A percentile compares a stretch with the other conserved stretches of the same genome.
Conservation (phyloP, 2,888 invertebrate genomes). For the Ennomos quercinarius region DNA sequence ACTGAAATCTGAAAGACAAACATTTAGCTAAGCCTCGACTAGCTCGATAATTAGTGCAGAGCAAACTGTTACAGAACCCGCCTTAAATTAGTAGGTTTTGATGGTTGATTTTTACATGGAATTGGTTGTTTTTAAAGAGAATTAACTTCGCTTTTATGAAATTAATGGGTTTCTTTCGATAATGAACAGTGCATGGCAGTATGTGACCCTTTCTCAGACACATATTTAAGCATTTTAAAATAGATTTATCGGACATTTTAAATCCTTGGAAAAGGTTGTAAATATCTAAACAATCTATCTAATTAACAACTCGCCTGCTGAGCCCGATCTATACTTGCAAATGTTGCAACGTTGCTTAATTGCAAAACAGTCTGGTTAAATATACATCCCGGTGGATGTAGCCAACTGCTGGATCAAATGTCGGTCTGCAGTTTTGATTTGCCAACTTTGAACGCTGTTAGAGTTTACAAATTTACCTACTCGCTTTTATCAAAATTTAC, state of each 20-base stretch:
- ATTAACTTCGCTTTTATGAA: too few species aligned
- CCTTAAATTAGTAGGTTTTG: slow-evolving; percentile 1
- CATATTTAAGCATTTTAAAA: too few species aligned
- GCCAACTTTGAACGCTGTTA: neutral
- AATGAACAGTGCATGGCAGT: too few species aligned
- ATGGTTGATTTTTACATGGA: too few species aligned
- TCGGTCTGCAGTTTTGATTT: slow-evolving; percentile 11
- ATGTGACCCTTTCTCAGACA: too few species aligned
- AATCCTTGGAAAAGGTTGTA: too few species aligned
- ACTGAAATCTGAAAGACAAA: slow-evolving; percentile 45
- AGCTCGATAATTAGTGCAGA: slow-evolving; percentile 49
- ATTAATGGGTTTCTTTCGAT: too few species aligned
- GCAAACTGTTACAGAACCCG: slow-evolving; percentile 8
- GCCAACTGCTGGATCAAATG: slow-evolving; percentile 8
- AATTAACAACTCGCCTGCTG: slow-evolving; percentile 1
- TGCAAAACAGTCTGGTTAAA: slow-evolving; percentile 16
- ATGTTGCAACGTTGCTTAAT: slow-evolving; percentile 15
- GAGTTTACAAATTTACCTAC: neutral
- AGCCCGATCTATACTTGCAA: neutral
- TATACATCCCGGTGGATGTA: slow-evolving; percentile 11
- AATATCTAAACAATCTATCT: neutral
- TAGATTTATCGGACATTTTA: too few species aligned
- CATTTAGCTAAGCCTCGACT: slow-evolving; percentile 42
- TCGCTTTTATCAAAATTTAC: too few species aligned
- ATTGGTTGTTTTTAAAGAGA: neutral